Evolutionary conservation across 1,140 invertebrate species (phyloP).

Genomic region (Eriosoma lanigerum): DNA sequence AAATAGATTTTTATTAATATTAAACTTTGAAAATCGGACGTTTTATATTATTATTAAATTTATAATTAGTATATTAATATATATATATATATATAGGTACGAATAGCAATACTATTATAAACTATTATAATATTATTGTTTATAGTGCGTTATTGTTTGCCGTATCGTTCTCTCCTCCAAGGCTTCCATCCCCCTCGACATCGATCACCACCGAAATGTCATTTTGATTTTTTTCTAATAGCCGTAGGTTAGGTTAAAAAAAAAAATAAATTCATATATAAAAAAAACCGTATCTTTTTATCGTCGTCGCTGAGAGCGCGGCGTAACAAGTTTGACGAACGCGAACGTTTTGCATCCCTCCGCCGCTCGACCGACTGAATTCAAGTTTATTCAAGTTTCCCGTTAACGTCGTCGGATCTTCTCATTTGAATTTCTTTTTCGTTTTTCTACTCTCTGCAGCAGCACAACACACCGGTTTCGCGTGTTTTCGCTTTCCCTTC

Average conservation of each 20-base stretch:
- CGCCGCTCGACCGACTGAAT: not conserved
- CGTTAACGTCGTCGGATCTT: conserved; percentile 34
- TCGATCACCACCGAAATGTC: not conserved
- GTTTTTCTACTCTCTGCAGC: not conserved
- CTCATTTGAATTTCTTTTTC: conserved; percentile 49
- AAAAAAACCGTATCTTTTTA: conserved; percentile 24
- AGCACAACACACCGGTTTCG: not conserved
- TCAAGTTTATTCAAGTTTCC: conserved; percentile 1
- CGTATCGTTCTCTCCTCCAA: not conserved
- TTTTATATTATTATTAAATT: too few species aligned
- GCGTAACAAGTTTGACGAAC: conserved; percentile 38
- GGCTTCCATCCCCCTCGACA: not conserved
- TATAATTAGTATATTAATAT: too few species aligned
- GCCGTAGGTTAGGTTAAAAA: not conserved
- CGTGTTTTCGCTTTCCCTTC: conserved; percentile 38
- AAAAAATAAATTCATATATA: not conserved
- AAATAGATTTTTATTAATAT: too few species aligned
- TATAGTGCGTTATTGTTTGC: too few species aligned
- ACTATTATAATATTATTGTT: too few species aligned
- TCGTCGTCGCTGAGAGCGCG: not conserved
- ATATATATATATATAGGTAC: too few species aligned
- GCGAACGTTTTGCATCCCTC: not conserved
- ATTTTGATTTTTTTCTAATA: conserved; percentile 9
- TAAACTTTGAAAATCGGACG: too few species aligned
- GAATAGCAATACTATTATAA: too few species aligned